These are phyloP conservation scores for Australoheros scitulus DNA, from an alignment of 2,113 vertebrate species.

Conservation along the genomic window DNA sequence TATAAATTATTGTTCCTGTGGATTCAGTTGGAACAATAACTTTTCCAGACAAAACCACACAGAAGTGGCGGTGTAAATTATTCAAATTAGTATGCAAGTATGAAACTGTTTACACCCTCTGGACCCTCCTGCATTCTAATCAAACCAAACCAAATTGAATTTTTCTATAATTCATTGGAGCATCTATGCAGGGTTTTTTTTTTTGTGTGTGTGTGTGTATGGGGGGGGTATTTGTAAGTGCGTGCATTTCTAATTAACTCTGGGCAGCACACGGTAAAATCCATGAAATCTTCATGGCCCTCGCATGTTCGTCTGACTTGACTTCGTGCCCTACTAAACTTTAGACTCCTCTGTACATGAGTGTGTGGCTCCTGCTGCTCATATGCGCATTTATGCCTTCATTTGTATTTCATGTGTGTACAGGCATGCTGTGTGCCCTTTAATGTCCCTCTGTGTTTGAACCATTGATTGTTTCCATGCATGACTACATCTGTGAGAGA, in stretches of 20 bases:
- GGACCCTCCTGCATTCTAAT: not conserved
- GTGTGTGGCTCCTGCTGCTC: constrained; percentile 1
- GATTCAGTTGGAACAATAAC: constrained; percentile 21
- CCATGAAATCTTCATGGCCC: constrained; percentile 53
- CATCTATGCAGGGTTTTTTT: not conserved
- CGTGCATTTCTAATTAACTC: constrained; percentile 39
- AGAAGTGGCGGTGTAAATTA: constrained; percentile 19
- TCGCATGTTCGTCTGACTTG: not conserved
- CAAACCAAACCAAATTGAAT: constrained; percentile 18
- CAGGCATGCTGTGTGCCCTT: constrained; percentile 52
- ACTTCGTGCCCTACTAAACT: constrained; percentile 47
- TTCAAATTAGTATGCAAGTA: constrained; percentile 7
- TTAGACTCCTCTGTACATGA: not conserved
- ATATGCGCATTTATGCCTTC: not conserved
- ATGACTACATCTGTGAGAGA: constrained; percentile 37
- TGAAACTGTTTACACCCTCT: not conserved
- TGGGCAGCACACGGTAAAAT: not conserved
- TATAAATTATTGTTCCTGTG: not conserved
- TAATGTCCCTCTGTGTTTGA: constrained; percentile 46
- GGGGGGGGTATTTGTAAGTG: not conserved
- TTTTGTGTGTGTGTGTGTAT: not conserved
- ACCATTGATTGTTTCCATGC: constrained; percentile 47
- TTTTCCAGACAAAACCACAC: not conserved
- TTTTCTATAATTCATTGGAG: constrained; percentile 31
- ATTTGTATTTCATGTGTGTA: constrained; percentile 25